Evolutionary conservation across 2,797 vertebrate species (phyloP).

Genomic region (Antrozous pallidus): DNA sequence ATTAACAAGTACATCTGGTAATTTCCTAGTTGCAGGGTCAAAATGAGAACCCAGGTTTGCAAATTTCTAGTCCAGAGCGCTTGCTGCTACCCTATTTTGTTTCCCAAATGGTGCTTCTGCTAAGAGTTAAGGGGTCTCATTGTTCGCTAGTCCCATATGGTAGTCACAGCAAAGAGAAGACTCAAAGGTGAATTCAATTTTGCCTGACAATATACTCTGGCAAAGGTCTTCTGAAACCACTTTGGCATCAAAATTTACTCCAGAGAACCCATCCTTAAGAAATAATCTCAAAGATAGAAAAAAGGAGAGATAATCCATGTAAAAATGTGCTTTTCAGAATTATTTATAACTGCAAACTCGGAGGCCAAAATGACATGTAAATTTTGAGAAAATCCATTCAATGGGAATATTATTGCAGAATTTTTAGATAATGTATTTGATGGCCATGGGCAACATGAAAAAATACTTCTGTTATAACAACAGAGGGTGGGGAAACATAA

Average conservation of each 20-base stretch:
- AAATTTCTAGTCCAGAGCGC: neutral
- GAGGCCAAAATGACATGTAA: neutral
- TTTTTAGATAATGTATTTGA: neutral
- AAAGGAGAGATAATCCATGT: neutral
- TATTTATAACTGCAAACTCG: neutral
- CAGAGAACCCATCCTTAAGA: conserved; percentile 16
- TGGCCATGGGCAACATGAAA: neutral
- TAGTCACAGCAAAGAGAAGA: neutral
- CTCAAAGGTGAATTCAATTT: neutral
- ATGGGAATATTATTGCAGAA: neutral
- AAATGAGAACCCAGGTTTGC: neutral
- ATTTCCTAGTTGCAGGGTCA: neutral
- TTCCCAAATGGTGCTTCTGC: neutral
- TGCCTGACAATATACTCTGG: neutral
- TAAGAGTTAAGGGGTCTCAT: neutral
- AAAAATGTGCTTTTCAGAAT: conserved; percentile 12
- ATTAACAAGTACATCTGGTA: neutral
- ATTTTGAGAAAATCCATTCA: neutral
- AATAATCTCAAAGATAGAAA: conserved; percentile 4
- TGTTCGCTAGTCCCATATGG: neutral
- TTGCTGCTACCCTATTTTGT: neutral
- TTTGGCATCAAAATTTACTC: neutral
- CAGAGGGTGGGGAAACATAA: neutral
- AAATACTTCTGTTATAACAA: neutral
- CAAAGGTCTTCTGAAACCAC: conserved; percentile 15